These are phyloP conservation scores for Seriola rivoliana DNA, from an alignment of 2,113 vertebrate genomes.

Conservation along the genomic window DNA sequence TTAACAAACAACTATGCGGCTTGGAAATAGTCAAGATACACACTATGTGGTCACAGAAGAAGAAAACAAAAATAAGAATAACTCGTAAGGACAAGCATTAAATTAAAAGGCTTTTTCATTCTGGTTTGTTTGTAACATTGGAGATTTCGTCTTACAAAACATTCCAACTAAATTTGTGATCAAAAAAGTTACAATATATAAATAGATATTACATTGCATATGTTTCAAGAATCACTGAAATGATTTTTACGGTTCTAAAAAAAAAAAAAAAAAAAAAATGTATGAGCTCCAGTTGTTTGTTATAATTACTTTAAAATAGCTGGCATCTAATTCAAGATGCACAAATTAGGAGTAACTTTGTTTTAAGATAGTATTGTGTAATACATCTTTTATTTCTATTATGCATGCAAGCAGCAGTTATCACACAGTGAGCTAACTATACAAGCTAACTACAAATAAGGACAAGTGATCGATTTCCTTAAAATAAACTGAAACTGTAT, in stretches of 20 bases:
- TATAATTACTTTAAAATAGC: not conserved
- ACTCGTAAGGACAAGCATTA: not conserved
- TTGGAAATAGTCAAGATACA: not conserved
- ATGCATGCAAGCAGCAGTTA: not conserved
- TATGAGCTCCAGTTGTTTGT: not conserved
- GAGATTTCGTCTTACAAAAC: not conserved
- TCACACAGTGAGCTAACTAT: not conserved
- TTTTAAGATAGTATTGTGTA: not conserved
- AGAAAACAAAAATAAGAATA: not conserved
- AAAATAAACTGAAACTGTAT: not conserved
- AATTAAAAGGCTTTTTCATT: not conserved
- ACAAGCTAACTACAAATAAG: not conserved
- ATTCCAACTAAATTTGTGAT: not conserved
- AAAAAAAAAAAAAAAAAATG: not conserved
- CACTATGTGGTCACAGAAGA: not conserved
- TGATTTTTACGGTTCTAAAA: not conserved
- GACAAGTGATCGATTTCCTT: not conserved
- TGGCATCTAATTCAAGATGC: not conserved
- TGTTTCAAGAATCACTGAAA: not conserved
- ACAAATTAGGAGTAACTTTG: constrained; percentile 2
- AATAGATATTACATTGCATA: constrained; percentile 3
- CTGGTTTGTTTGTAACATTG: not conserved
- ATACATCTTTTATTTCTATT: not conserved
- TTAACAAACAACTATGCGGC: constrained; percentile 10
- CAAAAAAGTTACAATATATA: not conserved